Evolutionary conservation across 2,113 vertebrate species (phyloP).

Genomic region (Ammodytes dubius): DNA sequence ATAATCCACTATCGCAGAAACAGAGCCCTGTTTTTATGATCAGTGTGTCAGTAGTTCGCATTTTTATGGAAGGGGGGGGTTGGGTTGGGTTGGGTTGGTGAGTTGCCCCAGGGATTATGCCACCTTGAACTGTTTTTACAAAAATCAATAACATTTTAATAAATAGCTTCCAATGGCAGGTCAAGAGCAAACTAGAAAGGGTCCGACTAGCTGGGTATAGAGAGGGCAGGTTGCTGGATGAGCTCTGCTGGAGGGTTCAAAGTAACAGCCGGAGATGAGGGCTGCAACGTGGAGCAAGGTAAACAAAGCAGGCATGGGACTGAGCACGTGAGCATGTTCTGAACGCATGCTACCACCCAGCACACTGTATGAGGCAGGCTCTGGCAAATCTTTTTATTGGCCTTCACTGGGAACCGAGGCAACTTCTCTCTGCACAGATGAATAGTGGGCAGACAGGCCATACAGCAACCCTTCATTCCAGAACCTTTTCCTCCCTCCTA

Average conservation of each 20-base stretch:
- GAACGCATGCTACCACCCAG: neutral
- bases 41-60: neutral
- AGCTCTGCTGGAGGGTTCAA: slow-evolving; percentile 2
- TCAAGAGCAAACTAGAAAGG: slow-evolving; percentile 2
- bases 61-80: neutral
- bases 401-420: slow-evolving; percentile 5
- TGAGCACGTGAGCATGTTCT: slow-evolving; percentile 5
- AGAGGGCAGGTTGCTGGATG: neutral
- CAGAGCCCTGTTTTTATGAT: neutral
- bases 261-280: slow-evolving; percentile 2
- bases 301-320: slow-evolving; percentile 13
- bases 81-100: no score
- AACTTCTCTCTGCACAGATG: slow-evolving; percentile 53
- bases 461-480: slow-evolving; percentile 33
- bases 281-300: slow-evolving; percentile 4
- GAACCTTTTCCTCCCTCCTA: slow-evolving; percentile 40
- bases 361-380: neutral
- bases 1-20: neutral
- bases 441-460: slow-evolving; percentile 57
- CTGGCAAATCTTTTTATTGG: neutral
- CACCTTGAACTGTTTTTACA: neutral
- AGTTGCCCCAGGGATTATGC: neutral
- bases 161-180: slow-evolving; percentile 12
- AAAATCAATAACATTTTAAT: slow-evolving; percentile 11
- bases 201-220: neutral